Evolutionary conservation across 1,140 invertebrate genomes (phyloP), one percentile per base, ranked within the genome.

Genomic region (Drosophila asahinai): DNA sequence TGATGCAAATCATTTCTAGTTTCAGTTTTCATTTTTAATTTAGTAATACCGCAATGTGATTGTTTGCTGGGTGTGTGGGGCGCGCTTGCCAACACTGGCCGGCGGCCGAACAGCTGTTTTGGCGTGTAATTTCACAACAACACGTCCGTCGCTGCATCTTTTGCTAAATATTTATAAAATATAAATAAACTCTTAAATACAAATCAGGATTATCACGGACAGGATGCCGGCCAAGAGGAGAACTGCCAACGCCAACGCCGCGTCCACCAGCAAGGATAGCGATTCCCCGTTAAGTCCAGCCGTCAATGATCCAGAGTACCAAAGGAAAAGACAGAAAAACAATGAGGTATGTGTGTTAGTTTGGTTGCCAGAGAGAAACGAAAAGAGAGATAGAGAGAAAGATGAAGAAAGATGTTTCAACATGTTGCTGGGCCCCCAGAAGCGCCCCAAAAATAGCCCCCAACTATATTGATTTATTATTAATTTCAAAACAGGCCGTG

Each of bases 321-420:
- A 84, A 78, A 51, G 81, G 70, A 92, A 92, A 79, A 83, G 91
- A 82, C 68, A 92, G 51, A 90, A 92, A 71, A 92, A 92, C 73
- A 92, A 92, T 77, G 87, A 92, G 81, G 91, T 92, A 74, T 83
- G 57, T 71, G 17, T 67, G 49, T 17, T 43, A 59, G 22, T 33
- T 67, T 22, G 38, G 22, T 22, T 73, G 67, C 57, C 54, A 57
- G 17, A 57, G 12, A 38, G 36, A 67, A 80, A 66, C 48, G 22
- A 83, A 58, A 17, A 48, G 47, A 17, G 33, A 17, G 9, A 17
- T 19, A n/a, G 8, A 30, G 63, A 42, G 15, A 30, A 8, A 62
- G 38, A 59, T 58, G 49, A 47, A 3, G 43, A 43, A 57, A 60
- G 49, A 81, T 71, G 81, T 83, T 89, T 77, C 71, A 60, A 59